Evolutionary conservation across 1,140 invertebrate species (phyloP), one percentile per base, ranked within the genome.

Genomic region (Mesaphorura yosii): DNA sequence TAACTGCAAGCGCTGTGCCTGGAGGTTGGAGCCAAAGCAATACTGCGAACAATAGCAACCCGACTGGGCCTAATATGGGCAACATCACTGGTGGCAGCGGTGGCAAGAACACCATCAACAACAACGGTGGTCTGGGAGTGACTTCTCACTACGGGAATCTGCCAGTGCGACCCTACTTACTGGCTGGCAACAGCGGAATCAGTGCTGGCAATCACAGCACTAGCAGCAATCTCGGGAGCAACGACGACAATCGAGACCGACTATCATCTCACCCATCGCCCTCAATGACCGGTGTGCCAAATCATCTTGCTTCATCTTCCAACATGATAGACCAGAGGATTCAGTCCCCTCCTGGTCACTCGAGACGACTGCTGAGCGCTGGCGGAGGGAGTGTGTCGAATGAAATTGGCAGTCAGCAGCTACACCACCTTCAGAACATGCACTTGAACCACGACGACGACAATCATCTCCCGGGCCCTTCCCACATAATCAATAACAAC

Each of bases 71-170:
- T n/a, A n/a, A n/a, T n/a, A n/a, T n/a, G n/a, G n/a, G n/a, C n/a
- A n/a, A n/a, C n/a, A n/a, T n/a, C n/a, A n/a, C n/a, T n/a, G n/a
- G n/a, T n/a, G n/a, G n/a, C n/a, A n/a, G n/a, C n/a, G n/a, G n/a
- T n/a, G n/a, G n/a, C n/a, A n/a, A n/a, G n/a, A n/a, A n/a, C n/a
- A n/a, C n/a, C n/a, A n/a, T n/a, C n/a, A n/a, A n/a, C n/a, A n/a
- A n/a, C n/a, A n/a, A n/a, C n/a, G n/a, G n/a, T n/a, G n/a, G n/a
- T n/a, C n/a, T n/a, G n/a, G 77, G 78, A 22, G 75, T 77, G 38
- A 77, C 79, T 53, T 76, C 78, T 41, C 78, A 77, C 17, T 81
- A 81, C 62, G 78, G 78, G 29, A 71, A 75, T 23, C 71, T 77
- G n/a, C 57, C 76, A 66, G 67, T 76, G n/a, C 51, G 61, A 20